A percentile compares a stretch with the other conserved stretches of the same genome.
Conservation (phyloP, 2,797 vertebrate species). For the Coendou prehensilis region DNA sequence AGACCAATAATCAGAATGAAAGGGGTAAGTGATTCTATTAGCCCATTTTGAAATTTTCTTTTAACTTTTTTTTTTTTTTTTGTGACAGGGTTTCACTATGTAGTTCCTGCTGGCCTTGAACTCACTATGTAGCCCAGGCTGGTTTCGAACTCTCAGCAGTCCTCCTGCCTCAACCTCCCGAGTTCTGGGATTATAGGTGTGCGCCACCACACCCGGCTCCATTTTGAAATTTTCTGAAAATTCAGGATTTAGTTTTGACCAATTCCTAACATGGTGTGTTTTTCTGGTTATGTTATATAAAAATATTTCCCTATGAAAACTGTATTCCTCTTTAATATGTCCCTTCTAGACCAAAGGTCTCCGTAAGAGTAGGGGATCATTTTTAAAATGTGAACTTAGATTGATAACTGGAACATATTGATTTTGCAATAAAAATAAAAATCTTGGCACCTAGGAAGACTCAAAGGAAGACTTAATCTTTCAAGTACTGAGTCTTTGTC, state of each 20-base stretch:
- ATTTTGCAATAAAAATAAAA: neutral
- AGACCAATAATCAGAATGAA: neutral
- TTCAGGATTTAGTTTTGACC: neutral
- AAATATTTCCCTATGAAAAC: neutral
- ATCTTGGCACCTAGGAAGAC: neutral
- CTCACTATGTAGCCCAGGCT: neutral
- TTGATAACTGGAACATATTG: neutral
- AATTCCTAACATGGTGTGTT: neutral
- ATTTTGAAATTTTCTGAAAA: conserved; percentile 32
- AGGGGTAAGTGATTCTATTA: neutral
- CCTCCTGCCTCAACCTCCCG: neutral
- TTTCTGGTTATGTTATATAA: neutral
- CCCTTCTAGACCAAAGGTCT: neutral
- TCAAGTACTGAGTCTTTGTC: neutral
- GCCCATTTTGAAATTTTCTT: conserved; percentile 10
- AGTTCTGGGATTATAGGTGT: neutral
- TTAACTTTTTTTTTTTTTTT: neutral
- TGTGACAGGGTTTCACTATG: neutral
- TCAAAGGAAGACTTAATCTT: neutral
- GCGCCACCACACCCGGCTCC: neutral
- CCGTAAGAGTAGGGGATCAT: neutral
- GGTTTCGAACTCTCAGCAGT: neutral
- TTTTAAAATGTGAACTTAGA: neutral
- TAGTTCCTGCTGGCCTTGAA: neutral
- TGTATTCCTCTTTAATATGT: neutral